Conservation (phyloP, 1,140 invertebrate genomes). For the Cylas formicarius region DNA sequence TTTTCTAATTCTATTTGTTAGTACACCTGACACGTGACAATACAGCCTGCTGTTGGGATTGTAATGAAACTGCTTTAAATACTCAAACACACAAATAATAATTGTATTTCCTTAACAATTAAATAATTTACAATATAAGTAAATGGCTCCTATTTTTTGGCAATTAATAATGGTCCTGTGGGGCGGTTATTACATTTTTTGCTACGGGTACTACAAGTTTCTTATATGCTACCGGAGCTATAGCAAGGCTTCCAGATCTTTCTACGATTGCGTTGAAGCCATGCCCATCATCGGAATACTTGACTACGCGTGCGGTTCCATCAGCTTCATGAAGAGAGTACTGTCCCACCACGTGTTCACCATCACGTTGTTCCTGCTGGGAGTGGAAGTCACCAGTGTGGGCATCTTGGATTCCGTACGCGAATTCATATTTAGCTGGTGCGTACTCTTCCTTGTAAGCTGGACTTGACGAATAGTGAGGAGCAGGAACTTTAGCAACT, state of each 20-base stretch:
- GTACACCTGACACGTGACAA: no score
- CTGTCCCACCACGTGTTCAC: slow-evolving; percentile 20
- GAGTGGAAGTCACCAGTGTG: slow-evolving; percentile 42
- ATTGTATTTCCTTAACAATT: no score
- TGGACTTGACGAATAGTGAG: slow-evolving; percentile 29
- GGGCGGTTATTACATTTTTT: no score
- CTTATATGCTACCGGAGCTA: slow-evolving; percentile 6
- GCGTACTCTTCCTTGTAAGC: slow-evolving; percentile 10
- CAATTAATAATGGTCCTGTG: no score
- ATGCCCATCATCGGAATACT: slow-evolving; percentile 52
- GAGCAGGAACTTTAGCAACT: background rate
- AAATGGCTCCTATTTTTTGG: no score
- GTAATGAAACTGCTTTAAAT: no score
- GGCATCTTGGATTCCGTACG: slow-evolving; percentile 39
- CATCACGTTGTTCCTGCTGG: slow-evolving; percentile 28
- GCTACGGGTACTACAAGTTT: background rate
- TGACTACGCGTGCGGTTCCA: slow-evolving; percentile 51
- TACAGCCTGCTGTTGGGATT: no score
- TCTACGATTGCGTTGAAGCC: slow-evolving; percentile 48
- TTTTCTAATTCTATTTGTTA: no score
- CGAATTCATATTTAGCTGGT: slow-evolving; percentile 24
- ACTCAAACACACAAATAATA: no score
- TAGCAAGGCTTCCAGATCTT: slow-evolving; percentile 10
- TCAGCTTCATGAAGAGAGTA: slow-evolving; percentile 47
- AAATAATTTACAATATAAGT: no score